Percentiles rank a stretch among this genome's conserved stretches.
phyloP scores from a whole-genome alignment of 2,797 vertebrate species.

The Megalops cyprinoides region DNA sequence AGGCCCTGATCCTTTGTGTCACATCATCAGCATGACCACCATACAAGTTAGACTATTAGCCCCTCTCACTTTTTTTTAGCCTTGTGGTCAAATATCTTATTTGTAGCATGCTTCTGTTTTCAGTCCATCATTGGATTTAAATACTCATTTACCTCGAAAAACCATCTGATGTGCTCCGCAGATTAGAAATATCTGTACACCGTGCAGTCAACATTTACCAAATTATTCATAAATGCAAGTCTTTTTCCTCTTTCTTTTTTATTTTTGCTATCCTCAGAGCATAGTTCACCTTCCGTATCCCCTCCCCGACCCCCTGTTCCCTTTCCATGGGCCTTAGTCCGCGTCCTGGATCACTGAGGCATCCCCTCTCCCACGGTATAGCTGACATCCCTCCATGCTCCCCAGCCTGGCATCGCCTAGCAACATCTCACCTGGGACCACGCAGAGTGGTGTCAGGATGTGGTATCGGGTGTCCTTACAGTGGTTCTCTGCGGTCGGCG shows the following conservation, averaged over 20 bases:
- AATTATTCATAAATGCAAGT: background rate
- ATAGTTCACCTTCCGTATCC: background rate
- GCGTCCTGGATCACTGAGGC: slow-evolving; percentile 39
- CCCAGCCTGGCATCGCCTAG: slow-evolving; percentile 37
- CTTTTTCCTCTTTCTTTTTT: slow-evolving; percentile 7
- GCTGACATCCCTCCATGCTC: slow-evolving; percentile 44
- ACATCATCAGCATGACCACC: background rate
- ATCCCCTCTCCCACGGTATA: slow-evolving; percentile 52
- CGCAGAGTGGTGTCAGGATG: slow-evolving; percentile 15
- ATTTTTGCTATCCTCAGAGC: slow-evolving; percentile 13
- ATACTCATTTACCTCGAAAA: background rate
- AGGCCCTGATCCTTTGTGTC: background rate
- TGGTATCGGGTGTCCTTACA: slow-evolving; percentile 14
- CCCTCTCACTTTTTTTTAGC: background rate
- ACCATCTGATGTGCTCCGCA: background rate
- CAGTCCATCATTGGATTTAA: background rate
- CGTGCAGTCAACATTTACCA: background rate
- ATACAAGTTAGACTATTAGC: background rate
- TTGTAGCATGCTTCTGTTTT: background rate
- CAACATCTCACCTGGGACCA: slow-evolving; percentile 40
- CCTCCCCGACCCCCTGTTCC: background rate
- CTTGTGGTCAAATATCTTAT: too few relatives aligned
- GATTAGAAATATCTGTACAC: background rate
- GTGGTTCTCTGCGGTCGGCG: background rate
- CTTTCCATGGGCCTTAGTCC: background rate